A percentile compares a stretch with the other conserved stretches of the same genome.
These are phyloP conservation scores for Neotragus pygmaeus DNA, from an alignment of 2,113 vertebrate species.

Conservation along the genomic window DNA sequence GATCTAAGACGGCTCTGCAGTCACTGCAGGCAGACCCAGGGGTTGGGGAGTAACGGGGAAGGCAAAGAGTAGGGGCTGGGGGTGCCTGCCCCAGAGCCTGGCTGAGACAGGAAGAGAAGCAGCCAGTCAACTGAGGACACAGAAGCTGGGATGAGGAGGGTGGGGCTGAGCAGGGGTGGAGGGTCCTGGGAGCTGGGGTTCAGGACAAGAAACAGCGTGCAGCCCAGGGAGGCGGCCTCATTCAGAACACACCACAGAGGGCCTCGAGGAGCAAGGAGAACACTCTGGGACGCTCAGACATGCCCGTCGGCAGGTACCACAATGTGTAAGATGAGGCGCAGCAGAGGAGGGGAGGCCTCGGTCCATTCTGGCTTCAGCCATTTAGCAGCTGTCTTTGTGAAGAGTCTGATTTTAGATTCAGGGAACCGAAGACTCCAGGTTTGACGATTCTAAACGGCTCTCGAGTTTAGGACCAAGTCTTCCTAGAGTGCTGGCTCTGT, in stretches of 20 bases:
- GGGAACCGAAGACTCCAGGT: not conserved
- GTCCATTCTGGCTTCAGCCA: not conserved
- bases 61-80: not conserved
- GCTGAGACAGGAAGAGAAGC: not conserved
- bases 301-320: accelerated
- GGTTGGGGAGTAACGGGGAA: too few species aligned
- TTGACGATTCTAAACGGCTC: not conserved
- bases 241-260: not conserved
- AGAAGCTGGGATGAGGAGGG: accelerated
- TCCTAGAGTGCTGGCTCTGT: not conserved
- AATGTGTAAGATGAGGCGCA: accelerated
- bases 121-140: accelerated
- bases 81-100: not conserved
- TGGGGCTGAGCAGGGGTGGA: too few species aligned
- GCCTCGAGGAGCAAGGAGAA: too few species aligned
- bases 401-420: not conserved
- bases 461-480: not conserved
- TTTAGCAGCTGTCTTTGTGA: accelerated
- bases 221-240: not conserved
- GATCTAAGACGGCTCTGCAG: accelerated
- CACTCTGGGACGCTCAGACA: accelerated
- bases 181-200: not conserved
- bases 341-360: not conserved
- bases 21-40: not conserved
- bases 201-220: accelerated